phyloP scores from a whole-genome alignment of 2,797 vertebrate genomes.

The Balearica regulorum region DNA sequence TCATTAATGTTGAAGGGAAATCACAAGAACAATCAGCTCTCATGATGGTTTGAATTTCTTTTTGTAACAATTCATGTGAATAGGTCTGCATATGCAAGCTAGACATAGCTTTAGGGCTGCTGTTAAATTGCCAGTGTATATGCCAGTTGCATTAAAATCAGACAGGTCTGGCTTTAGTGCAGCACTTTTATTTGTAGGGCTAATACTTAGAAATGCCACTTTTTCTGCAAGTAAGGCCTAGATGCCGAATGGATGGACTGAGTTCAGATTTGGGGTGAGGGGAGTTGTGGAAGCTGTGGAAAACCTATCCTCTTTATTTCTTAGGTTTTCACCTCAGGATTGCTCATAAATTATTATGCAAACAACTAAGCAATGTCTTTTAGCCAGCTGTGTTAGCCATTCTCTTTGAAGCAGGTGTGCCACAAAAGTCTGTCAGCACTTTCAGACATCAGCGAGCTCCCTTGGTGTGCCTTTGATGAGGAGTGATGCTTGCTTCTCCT shows the following conservation, averaged over 20 bases:
- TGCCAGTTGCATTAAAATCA: not conserved
- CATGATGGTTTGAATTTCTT: constrained; percentile 14
- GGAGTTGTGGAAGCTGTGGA: not conserved
- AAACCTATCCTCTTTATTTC: not conserved
- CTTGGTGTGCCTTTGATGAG: not conserved
- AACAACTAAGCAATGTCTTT: not conserved
- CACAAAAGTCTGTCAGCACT: not conserved
- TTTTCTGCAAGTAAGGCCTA: not conserved
- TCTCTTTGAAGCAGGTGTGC: not conserved
- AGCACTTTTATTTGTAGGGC: not conserved
- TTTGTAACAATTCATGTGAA: not conserved
- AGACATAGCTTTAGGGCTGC: constrained; percentile 8
- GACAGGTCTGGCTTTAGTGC: not conserved
- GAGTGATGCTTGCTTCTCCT: not conserved
- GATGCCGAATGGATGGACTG: not conserved
- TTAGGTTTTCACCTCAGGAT: not conserved
- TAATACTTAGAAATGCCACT: not conserved
- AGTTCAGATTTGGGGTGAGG: not conserved
- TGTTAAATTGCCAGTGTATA: not conserved
- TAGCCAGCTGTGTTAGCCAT: not conserved
- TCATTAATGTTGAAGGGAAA: constrained; percentile 16
- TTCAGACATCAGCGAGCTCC: not conserved
- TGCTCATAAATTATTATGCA: not conserved
- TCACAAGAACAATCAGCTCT: not conserved
- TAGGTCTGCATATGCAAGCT: not conserved